Percentiles rank a stretch among this genome's conserved stretches.
Evolutionary conservation across 2,113 vertebrate genomes (phyloP).

Genomic region (Tachysurus vachellii): DNA sequence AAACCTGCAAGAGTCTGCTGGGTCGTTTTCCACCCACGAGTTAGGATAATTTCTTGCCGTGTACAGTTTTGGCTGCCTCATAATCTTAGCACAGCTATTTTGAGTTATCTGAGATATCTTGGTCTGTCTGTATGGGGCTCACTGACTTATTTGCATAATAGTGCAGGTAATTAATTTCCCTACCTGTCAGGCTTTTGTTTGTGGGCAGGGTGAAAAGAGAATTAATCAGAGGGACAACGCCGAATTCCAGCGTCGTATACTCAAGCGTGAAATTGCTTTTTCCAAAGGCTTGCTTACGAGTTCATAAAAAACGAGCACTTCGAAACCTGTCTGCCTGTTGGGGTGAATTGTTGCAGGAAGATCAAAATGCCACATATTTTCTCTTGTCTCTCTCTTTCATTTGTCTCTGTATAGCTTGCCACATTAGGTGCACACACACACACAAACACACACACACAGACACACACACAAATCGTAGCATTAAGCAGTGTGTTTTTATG

Average conservation of each 20-base stretch:
- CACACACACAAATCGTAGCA: not conserved
- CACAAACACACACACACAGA: no score
- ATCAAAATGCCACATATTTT: constrained; percentile 22
- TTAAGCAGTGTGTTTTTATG: not conserved
- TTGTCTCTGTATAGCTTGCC: not conserved
- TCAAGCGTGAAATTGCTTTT: constrained; percentile 64
- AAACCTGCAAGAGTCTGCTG: not conserved
- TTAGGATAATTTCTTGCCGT: not conserved
- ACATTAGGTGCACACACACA: not conserved
- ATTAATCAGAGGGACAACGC: constrained; percentile 54
- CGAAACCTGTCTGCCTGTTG: constrained; percentile 48
- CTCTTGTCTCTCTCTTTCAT: constrained; percentile 16
- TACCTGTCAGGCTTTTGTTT: constrained; percentile 55
- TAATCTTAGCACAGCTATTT: constrained; percentile 6
- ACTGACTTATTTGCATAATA: constrained; percentile 59
- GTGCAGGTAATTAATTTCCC: constrained; percentile 58
- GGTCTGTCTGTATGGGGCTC: constrained; percentile 25
- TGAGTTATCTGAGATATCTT: constrained; percentile 27
- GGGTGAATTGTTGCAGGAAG: constrained; percentile 41
- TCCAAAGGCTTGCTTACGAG: constrained; percentile 53
- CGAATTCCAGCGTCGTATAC: constrained; percentile 46
- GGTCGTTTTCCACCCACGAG: not conserved
- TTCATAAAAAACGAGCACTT: constrained; percentile 55
- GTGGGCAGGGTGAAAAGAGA: constrained; percentile 46
- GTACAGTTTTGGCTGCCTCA: constrained; percentile 14